Evolutionary conservation across 2,888 invertebrate genomes (phyloP).

Genomic region (Petrolisthes manimaculis): DNA sequence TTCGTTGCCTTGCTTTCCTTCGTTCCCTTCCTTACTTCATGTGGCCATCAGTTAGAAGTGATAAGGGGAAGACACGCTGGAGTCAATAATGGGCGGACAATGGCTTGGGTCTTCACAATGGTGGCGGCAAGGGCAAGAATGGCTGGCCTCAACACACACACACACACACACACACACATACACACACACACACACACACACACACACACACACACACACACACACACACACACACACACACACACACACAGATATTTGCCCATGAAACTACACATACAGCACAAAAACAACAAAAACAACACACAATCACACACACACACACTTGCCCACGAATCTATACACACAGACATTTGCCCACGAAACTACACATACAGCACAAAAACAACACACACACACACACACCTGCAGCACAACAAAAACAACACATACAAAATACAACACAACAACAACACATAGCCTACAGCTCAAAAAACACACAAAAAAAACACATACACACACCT

Average conservation of each 20-base stretch:
- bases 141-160: neutral
- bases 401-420: no score
- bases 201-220: constrained; percentile 12
- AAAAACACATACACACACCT: neutral
- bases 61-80: constrained; percentile 3
- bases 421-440: no score
- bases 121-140: neutral
- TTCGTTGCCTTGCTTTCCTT: neutral
- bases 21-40: neutral
- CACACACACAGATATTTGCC: no score
- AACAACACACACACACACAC: no score
- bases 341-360: no score
- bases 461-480: no score
- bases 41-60: neutral
- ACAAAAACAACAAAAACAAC: no score
- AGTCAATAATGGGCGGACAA: constrained; percentile 14
- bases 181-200: neutral
- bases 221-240: neutral
- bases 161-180: neutral
- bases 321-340: no score
- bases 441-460: no score
- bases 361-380: no score
- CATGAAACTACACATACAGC: no score
- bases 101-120: neutral
- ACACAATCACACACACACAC: no score